Evolutionary conservation across 1,140 invertebrate genomes (phyloP).

Genomic region (Ditylenchus dipsaci): DNA sequence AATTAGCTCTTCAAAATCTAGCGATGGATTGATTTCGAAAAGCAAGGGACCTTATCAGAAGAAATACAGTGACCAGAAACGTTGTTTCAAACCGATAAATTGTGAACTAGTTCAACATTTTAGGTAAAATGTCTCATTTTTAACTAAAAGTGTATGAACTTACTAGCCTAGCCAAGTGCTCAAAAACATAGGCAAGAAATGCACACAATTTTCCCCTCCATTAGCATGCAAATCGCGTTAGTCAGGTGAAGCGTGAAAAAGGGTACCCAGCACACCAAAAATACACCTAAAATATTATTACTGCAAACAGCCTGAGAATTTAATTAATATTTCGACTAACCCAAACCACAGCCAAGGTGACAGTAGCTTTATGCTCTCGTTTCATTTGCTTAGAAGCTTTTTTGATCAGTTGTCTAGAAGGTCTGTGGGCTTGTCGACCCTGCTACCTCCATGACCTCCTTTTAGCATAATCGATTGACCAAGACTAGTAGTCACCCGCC

Average conservation of each 20-base stretch:
- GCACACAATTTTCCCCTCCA: constrained; percentile 73
- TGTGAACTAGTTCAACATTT: too few species aligned
- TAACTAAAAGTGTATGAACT: too few species aligned
- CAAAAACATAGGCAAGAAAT: constrained; percentile 80
- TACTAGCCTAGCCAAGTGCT: constrained; percentile 98
- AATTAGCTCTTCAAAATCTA: too few species aligned
- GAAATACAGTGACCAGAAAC: too few species aligned
- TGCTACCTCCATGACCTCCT: background rate
- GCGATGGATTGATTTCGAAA: too few species aligned
- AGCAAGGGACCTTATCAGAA: too few species aligned
- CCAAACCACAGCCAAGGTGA: constrained; percentile 94
- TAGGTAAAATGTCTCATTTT: too few species aligned
- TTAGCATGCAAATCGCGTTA: constrained; percentile 88
- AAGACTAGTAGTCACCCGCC: constrained; percentile 10
- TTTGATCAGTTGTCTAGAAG: constrained; percentile 50
- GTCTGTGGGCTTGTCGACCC: background rate
- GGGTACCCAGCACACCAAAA: constrained; percentile 63
- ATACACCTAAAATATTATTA: constrained; percentile 61
- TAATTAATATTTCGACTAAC: constrained; percentile 70
- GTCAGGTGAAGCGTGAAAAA: constrained; percentile 85
- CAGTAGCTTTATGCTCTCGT: constrained; percentile 91
- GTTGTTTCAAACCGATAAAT: too few species aligned
- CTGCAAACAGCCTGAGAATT: background rate
- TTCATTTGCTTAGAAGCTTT: constrained; percentile 55
- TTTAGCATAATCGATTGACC: background rate